Base-by-base conservation (phyloP, 2,797 vertebrate species). In the Tokudaia muenninki region DNA sequence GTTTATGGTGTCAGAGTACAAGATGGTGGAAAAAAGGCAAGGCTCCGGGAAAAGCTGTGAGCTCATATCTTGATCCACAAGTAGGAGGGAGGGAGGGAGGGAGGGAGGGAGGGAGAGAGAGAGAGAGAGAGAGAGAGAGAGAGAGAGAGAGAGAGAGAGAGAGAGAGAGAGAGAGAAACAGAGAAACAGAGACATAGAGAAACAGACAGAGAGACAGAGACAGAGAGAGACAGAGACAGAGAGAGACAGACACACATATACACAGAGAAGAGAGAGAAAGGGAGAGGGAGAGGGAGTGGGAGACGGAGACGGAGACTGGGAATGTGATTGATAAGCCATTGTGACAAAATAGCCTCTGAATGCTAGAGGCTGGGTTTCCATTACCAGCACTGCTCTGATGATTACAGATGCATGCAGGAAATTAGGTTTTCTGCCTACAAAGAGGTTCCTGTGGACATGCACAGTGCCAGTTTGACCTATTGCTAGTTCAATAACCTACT, bases 301-400 rank as follows among this genome's bases (percentile, higher is more conserved):
- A 10, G 22, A 37, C 61, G 50, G 61, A 22, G 19, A 11, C 4
- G 55, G n/a, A 29, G 37, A 61, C n/a, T 41, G 22, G 14, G 13
- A 41, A 86, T 50, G 44, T n/a, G 41, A 29, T 29, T 37, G 75
- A n/a, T 1, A 1, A 29, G 34, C 19, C 14, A 1, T 44, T 47
- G 3, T 29, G 21, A 3, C 80, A 88, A n/a, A 86, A 17, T 26
- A 19, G 8, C 41, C 17, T 90, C 70, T 93, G 31, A 59, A 50
- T 61, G 26, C 52, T 91, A n/a, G 52, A 90, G 86, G 3, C 37
- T 47, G 41, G 55, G 57, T 96, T 95, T 34, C 70, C 80, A 87
- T 44, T 78, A 81, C 19, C 17, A 12, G 41, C 5, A 61, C 75
- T 94, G 1, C 44, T 81, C n/a, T 87, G 70, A 57, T 4, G 31